Conservation (phyloP, 2,888 invertebrate genomes). For the Drosophila ezoana region DNA sequence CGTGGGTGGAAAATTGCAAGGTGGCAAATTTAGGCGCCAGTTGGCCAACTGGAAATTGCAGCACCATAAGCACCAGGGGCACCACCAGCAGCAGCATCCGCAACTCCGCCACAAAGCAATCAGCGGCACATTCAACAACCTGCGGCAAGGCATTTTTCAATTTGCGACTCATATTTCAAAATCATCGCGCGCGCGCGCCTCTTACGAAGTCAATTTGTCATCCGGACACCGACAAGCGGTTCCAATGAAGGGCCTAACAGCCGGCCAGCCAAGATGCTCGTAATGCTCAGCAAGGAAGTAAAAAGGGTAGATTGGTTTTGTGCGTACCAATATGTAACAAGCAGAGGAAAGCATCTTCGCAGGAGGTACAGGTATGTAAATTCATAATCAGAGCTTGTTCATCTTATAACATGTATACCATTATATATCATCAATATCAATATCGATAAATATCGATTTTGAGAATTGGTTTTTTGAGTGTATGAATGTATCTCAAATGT, state of each 20-base stretch:
- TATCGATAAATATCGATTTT: too few species aligned
- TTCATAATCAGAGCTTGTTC: too few species aligned
- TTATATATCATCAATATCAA: too few species aligned
- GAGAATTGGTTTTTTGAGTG: too few species aligned
- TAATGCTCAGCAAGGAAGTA: background rate
- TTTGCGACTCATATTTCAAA: conserved; percentile 61
- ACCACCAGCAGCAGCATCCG: conserved; percentile 2
- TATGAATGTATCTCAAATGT: too few species aligned
- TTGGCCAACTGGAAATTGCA: conserved; percentile 22
- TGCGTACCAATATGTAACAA: too few species aligned
- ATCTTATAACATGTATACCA: too few species aligned
- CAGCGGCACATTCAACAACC: conserved; percentile 63
- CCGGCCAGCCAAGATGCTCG: conserved; percentile 1
- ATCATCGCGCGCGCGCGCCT: conserved; percentile 12
- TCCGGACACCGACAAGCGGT: conserved; percentile 40
- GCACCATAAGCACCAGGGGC: conserved; percentile 6
- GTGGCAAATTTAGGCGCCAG: conserved; percentile 39
- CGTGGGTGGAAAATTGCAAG: conserved; percentile 35
- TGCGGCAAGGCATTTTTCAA: conserved; percentile 67
- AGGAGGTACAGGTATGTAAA: too few species aligned
- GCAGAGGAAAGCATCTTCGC: too few species aligned
- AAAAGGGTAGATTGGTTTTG: too few species aligned
- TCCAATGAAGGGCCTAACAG: conserved; percentile 27
- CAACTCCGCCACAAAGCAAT: conserved; percentile 46
- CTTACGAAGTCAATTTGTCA: conserved; percentile 77